phyloP scores from a whole-genome alignment of 2,113 vertebrate species.

The Acinonyx jubatus region DNA sequence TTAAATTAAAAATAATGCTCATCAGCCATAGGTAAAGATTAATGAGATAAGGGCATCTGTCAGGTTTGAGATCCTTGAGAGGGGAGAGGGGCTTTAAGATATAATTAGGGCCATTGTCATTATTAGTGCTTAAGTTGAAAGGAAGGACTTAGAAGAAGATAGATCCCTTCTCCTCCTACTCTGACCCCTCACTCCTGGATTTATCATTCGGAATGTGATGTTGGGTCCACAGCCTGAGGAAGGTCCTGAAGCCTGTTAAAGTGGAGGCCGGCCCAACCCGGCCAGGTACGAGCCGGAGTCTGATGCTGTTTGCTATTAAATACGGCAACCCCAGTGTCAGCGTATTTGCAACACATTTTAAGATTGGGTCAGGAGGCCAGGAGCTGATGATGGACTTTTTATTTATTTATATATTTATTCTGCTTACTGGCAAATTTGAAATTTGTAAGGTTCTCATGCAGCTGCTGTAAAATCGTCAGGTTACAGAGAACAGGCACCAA shows the following conservation, averaged over 20 bases:
- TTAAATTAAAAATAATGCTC: conserved; percentile 16
- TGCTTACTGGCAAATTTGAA: conserved; percentile 68
- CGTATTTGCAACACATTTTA: conserved; percentile 56
- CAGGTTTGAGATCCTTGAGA: background rate
- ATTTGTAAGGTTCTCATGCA: conserved; percentile 52
- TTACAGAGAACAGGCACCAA: background rate
- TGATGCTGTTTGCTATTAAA: conserved; percentile 6
- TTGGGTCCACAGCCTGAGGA: background rate
- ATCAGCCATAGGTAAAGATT: background rate
- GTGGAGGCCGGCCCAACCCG: background rate
- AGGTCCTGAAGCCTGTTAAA: background rate
- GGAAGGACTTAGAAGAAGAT: background rate
- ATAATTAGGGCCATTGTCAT: background rate
- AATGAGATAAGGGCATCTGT: background rate
- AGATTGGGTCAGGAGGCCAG: conserved; percentile 61
- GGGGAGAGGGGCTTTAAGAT: background rate
- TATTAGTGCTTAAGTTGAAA: background rate
- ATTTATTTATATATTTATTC: conserved; percentile 75
- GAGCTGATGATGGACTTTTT: conserved; percentile 65
- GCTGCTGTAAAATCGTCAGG: background rate
- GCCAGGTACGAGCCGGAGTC: conserved; percentile 32
- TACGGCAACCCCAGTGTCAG: conserved; percentile 40
- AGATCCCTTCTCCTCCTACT: background rate
- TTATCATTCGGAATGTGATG: background rate
- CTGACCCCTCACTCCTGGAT: background rate